Evolutionary conservation across 2,888 invertebrate genomes (phyloP), one percentile per base, ranked within the genome.

Genomic region (Brachylomia viminalis): DNA sequence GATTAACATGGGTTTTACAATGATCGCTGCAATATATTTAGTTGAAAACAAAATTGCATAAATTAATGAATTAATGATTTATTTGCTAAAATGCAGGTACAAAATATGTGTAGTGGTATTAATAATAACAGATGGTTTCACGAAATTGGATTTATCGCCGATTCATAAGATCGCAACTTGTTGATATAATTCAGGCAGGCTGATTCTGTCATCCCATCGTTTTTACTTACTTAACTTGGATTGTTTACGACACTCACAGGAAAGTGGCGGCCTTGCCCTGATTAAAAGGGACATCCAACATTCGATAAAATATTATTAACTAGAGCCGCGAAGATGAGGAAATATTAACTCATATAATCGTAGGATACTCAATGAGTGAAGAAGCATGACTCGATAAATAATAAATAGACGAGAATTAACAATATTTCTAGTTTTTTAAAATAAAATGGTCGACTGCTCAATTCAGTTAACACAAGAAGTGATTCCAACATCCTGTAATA

Each of bases 271-370:
- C 77, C 79, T 77, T 77, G 23, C 52, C 59, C 45, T 10, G 15
- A 79, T 70, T 27, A 23, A 61, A 59, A 52, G 23, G 17, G 23
- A 15, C 7, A 38, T 30, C 54, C 54, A 58, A 68, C n/a, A 68
- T 59, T 52, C 17, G 38, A 52, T 59, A 33, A 68, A 59, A 52
- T 59, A 59, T 33, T 17, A 33, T 33, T 59, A 23, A 52, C 42
- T 49, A 17, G 33, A 23, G 38, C 49, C 8, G 5, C 5, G 20
- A 47, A 67, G 33, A 78, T 5, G 2, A 15, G 5, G 20, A 56
- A 33, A 56, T 56, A 67, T 8, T 30, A 5, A 47, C 30, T 30
- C 8, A 47, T 23, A 15, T n/a, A 45, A 59, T 11, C 23, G 8
- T 23, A 11, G 0, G 20, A 47, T 20, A 45, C 15, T 38, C 5